These are phyloP conservation scores for Parasteatoda tepidariorum DNA, from an alignment of 1,140 invertebrate genomes.

Conservation along the genomic window DNA sequence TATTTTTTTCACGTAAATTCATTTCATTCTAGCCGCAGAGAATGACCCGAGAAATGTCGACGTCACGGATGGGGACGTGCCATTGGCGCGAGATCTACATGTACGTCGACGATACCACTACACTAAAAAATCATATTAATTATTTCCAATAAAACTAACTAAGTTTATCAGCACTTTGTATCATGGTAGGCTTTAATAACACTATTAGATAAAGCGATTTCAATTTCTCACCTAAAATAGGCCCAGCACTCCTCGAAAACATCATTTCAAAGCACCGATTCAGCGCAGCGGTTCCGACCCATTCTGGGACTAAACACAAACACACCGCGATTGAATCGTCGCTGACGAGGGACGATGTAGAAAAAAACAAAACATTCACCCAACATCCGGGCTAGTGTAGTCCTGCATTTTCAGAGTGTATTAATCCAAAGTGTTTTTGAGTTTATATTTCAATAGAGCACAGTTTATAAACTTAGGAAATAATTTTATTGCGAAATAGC, in stretches of 20 bases:
- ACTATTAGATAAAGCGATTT: background rate
- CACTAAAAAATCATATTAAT: background rate
- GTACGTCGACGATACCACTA: slow-evolving; percentile 52
- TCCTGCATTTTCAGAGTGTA: slow-evolving; percentile 38
- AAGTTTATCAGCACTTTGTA: background rate
- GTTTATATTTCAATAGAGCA: background rate
- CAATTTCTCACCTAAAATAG: slow-evolving; percentile 15
- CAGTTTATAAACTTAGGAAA: background rate
- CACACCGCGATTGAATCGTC: slow-evolving; percentile 15
- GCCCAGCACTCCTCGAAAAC: slow-evolving; percentile 46
- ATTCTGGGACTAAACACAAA: slow-evolving; percentile 21
- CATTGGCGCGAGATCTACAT: slow-evolving; percentile 58
- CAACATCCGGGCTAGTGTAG: slow-evolving; percentile 49
- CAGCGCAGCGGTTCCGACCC: slow-evolving; percentile 9
- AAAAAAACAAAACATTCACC: slow-evolving; percentile 32
- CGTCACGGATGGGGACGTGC: slow-evolving; percentile 56
- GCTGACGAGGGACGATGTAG: background rate
- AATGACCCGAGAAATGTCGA: slow-evolving; percentile 56
- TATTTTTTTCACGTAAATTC: background rate
- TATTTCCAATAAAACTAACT: slow-evolving; percentile 3
- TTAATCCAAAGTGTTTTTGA: background rate
- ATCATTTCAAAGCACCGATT: slow-evolving; percentile 32
- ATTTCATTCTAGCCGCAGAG: slow-evolving; percentile 33
- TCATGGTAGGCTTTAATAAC: background rate
- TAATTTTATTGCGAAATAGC: background rate